Evolutionary conservation across 92 coral and sea anemone species (phyloP), one percentile per base, ranked within the genome.

Genomic region (Isaurus tuberculatus): DNA sequence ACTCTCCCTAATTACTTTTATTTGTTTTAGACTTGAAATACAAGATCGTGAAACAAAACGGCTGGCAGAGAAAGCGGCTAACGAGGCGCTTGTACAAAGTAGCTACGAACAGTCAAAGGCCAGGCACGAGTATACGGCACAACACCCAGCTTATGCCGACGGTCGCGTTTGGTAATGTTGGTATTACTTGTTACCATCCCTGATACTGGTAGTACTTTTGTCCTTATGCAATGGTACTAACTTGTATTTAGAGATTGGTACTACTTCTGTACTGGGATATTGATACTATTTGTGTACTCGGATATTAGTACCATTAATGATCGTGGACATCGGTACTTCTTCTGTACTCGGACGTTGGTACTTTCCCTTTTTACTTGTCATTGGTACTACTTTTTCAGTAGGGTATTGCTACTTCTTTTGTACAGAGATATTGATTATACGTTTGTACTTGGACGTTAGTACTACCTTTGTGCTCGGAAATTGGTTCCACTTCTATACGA

Each of bases 121-220:
- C 8, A 81, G 94, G 53, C 92, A 91, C 72, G 91, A 91, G 73
- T 88, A 91, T 63, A 88, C 94, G 0, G 94, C 94, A 53, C 94
- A 88, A 68, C 89, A 91, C 58, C 94, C 94, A 22, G 94, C 94
- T 9, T 91, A 91, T 72, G 92, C 94, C 42, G 94, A 91, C 73
- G 94, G 94, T 30, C 88, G 92, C 55, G 73, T 91, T 20, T 91
- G 94, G 94, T 91, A 84, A 91, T 83, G 17, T 61, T 15, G 33
- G 15, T 25, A 31, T 23, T 55, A 55, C 63, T 55, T 3, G 2
- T 55, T 55, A 3, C 7, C 5, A 17, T 0, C 28, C 6, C 0
- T 7, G 63, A 20, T 26, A 55, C 2, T 55, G 7, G 28, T 55
- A 55, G 25, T n/a, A 17, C 0, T 55, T 20, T 55, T n/a, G 26